Evolutionary conservation across 2,888 invertebrate genomes (phyloP).

Genomic region (Zhuqinia jingwanae): DNA sequence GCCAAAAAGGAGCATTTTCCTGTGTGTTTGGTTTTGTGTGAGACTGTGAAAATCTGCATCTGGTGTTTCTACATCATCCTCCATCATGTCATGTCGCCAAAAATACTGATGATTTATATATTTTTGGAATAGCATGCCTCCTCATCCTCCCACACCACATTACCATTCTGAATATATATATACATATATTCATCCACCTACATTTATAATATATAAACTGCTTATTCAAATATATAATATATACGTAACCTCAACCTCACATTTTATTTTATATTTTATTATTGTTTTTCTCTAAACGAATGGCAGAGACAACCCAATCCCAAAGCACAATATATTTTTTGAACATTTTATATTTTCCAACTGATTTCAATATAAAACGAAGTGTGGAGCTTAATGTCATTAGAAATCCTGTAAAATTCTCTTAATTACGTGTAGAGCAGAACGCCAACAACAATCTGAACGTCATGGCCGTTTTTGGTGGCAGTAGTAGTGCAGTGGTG

Average conservation of each 20-base stretch:
- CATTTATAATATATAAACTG: too few relatives aligned
- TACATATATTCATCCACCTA: too few relatives aligned
- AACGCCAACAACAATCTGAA: not conserved
- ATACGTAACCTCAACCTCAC: not conserved
- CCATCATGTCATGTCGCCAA: not conserved
- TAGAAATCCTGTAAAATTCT: conserved; percentile 48
- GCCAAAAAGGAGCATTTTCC: not conserved
- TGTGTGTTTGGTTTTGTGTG: too few relatives aligned
- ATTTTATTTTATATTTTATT: conserved; percentile 1
- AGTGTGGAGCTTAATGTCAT: conserved; percentile 3
- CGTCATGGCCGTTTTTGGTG: too few relatives aligned
- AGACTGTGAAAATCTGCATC: conserved; percentile 38
- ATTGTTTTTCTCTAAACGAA: not conserved
- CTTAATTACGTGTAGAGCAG: conserved; percentile 49
- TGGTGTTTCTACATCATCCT: conserved; percentile 5
- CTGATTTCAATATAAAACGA: not conserved
- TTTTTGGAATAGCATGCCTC: not conserved
- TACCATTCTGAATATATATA: too few relatives aligned
- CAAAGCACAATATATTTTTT: not conserved
- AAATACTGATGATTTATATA: conserved; percentile 27
- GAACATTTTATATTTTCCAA: not conserved
- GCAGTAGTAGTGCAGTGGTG: not conserved
- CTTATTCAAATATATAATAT: too few relatives aligned
- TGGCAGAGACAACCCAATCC: not conserved
- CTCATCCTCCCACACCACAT: not conserved